These are phyloP conservation scores for Therioaphis trifolii DNA, from an alignment of 2,888 invertebrate genomes.

Conservation along the genomic window DNA sequence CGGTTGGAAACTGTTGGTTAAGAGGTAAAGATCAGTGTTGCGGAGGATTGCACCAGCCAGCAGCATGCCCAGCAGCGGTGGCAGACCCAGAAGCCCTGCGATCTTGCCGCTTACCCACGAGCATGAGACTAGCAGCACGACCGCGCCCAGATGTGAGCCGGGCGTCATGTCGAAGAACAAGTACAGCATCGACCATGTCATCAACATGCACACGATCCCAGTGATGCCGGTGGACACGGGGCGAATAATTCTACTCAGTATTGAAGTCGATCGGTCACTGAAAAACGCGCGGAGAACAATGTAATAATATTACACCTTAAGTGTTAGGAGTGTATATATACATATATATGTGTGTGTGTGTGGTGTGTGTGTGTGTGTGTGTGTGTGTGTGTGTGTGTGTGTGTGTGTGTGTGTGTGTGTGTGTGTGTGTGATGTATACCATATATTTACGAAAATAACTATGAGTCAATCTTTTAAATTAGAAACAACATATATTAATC, in stretches of 20 bases:
- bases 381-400: no score
- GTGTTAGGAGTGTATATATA: no score
- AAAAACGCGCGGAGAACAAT: not conserved
- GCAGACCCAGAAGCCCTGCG: slow-evolving; percentile 67
- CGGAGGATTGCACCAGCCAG: slow-evolving; percentile 73
- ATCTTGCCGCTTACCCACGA: slow-evolving; percentile 66
- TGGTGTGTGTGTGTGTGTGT: no score
- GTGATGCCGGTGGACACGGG: slow-evolving; percentile 32
- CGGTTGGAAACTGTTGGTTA: slow-evolving; percentile 69
- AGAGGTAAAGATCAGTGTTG: slow-evolving; percentile 71
- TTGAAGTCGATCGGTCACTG: slow-evolving; percentile 2
- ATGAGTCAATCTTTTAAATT: no score
- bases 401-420: no score
- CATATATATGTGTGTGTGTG: no score
- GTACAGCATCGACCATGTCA: slow-evolving; percentile 66
- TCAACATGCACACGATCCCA: slow-evolving; percentile 23
- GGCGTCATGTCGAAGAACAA: slow-evolving; percentile 65
- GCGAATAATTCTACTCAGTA: slow-evolving; percentile 19
- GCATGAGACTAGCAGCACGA: slow-evolving; percentile 65
- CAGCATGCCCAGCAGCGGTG: slow-evolving; percentile 76
- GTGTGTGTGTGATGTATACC: no score
- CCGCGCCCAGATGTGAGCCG: slow-evolving; percentile 66
- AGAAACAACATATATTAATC: no score
- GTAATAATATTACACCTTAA: no score
- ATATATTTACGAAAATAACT: no score